Evolutionary conservation across 2,888 invertebrate species (phyloP), one percentile per base, ranked within the genome.

Genomic region (Loripinus fragilis): DNA sequence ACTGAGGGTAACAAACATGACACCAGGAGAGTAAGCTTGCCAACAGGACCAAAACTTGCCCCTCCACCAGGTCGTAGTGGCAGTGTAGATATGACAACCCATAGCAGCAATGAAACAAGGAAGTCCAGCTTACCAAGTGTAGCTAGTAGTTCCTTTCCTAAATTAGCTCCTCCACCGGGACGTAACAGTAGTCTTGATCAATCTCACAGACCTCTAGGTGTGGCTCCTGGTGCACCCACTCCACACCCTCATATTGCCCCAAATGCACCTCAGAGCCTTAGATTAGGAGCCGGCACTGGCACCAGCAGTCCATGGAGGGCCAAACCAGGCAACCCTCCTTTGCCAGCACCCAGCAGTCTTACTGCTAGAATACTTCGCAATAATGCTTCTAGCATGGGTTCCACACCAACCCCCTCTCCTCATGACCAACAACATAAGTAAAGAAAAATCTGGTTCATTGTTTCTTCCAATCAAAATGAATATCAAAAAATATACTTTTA

Each of bases 201-300:
- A 17, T 8, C 48, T 15, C 17, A 28, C 48, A 28, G 28, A 28
- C 23, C 60, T 20, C 33, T 69, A 60, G 64, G n/a, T 2, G 5
- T 42, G 41, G 20, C 42, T 10, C 3, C 71, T 28, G 48, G 38
- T 0, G 68, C 67, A 50, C 41, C 25, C 20, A 80, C 73, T 8
- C 80, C 76, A 10, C 71, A 67, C 33, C 80, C 80, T 23, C 38
- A 69, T 2, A 73, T 76, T 45, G 76, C 70, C n/a, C 65, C 80
- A 8, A 55, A 76, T 67, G 76, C 73, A 17, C 76, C 80, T 45
- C 71, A 71, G 2, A 72, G 75, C 48, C 28, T 80, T n/a, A 66
- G 76, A 2, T 64, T 67, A 20, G 73, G 65, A 28, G 41, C 35
- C n/a, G 28, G 35, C 17, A n/a, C 30, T 12, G 69, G 68, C 33